Base-by-base conservation (phyloP, 1,140 invertebrate species). In the Cotesia vestalis region DNA sequence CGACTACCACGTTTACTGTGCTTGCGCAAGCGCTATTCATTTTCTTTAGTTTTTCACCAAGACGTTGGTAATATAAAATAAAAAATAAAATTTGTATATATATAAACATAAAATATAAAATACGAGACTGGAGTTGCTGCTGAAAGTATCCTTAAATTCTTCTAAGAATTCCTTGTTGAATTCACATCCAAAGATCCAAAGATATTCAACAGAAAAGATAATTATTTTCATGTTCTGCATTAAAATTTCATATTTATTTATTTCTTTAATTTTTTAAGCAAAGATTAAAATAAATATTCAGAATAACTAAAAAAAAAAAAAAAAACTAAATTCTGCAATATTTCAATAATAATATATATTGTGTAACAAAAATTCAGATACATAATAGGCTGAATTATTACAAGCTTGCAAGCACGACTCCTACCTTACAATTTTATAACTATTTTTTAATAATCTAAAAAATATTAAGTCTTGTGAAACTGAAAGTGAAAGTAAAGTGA, bases 21-120 rank as follows among this genome's bases (percentile, higher is more conserved):
- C 46, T 72, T 69, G 83, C 83, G 83, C 83, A 82, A 69, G 83
- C 84, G 83, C 82, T 6, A 4, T 36, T 12, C 14, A 60, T 57
- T 59, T 20, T 35, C 55, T 72, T 59, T 35, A 60, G 20, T 59
- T 59, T 27, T 59, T 20, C 27, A 20, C 14, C 68, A 51, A 70
- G 66, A 68, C 36, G 12, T n/a, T 20, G 60, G 51, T 61, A 38
- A 46, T 60, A 69, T 17, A 57, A 57, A 38, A 51, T 9, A 53
- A 71, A 5, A 55, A 55, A n/a, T 55, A 59, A 27, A 20, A 20
- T 55, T 55, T 55, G 2, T 5, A 55, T 27, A 27, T 27, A 27
- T 3, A 27, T 2, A 46, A 46, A 46, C 2, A 46, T 6, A 9
- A 6, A 2, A 46, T 46, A 46, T 9, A 46, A 46, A 46, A 46